Conservation (phyloP, 1,140 invertebrate species). For the Leptestheria dahalacensis region DNA sequence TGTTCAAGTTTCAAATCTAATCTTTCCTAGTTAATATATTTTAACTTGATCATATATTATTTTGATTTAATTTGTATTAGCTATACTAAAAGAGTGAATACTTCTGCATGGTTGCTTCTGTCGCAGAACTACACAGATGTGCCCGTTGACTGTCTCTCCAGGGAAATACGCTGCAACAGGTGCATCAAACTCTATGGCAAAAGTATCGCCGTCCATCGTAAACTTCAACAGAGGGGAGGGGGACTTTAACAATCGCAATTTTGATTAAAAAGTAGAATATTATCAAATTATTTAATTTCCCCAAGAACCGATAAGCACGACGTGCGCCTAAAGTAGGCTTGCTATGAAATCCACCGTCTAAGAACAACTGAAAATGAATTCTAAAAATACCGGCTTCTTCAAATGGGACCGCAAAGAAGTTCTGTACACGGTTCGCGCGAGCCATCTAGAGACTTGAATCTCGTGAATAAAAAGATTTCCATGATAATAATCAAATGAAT, state of each 20-base stretch:
- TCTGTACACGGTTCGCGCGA: too few relatives aligned
- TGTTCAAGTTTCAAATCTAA: too few relatives aligned
- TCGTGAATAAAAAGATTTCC: too few relatives aligned
- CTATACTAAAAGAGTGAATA: background rate
- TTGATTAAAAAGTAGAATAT: background rate
- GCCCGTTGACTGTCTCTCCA: constrained; percentile 21
- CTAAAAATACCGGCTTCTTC: too few relatives aligned
- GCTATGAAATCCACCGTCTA: too few relatives aligned
- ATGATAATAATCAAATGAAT: too few relatives aligned
- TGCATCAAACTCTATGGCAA: constrained; percentile 20
- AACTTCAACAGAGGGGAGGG: background rate
- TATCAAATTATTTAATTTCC: too few relatives aligned
- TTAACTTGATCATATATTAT: background rate
- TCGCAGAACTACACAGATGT: constrained; percentile 16
- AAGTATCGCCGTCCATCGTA: constrained; percentile 4
- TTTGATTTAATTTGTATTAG: background rate
- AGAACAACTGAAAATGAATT: too few relatives aligned
- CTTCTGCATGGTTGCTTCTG: background rate
- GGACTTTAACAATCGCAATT: background rate
- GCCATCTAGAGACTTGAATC: too few relatives aligned
- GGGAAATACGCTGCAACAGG: constrained; percentile 22
- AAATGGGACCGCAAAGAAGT: too few relatives aligned
- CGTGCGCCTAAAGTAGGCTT: too few relatives aligned
- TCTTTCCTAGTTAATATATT: background rate
- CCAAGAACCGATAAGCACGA: too few relatives aligned